Conservation (phyloP, 2,888 invertebrate genomes). For the Drosophila mettleri region DNA sequence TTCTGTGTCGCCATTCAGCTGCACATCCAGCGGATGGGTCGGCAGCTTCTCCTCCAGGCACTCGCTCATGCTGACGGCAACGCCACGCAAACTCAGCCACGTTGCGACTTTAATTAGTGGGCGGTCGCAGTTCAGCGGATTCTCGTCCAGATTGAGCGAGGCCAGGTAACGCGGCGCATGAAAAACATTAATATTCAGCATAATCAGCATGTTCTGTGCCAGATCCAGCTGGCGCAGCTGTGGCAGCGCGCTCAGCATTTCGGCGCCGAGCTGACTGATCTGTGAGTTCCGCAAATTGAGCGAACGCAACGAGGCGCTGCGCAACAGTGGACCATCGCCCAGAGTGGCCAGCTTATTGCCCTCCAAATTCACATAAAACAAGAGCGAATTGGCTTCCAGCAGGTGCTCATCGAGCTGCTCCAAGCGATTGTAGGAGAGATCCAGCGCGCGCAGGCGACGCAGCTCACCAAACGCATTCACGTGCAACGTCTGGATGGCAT, state of each 20-base stretch:
- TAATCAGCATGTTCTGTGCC: constrained; percentile 87
- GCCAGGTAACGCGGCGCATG: constrained; percentile 86
- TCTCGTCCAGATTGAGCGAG: constrained; percentile 86
- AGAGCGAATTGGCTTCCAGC: constrained; percentile 86
- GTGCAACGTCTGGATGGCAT: constrained; percentile 88
- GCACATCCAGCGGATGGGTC: constrained; percentile 26
- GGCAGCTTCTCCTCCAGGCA: constrained; percentile 60
- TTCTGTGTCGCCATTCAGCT: constrained; percentile 4
- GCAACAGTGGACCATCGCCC: constrained; percentile 86
- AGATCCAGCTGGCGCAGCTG: constrained; percentile 87
- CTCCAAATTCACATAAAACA: constrained; percentile 87
- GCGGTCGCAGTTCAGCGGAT: constrained; percentile 87
- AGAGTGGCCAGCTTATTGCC: constrained; percentile 88
- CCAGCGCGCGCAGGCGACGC: constrained; percentile 86
- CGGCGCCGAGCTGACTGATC: constrained; percentile 86
- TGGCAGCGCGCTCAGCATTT: constrained; percentile 86
- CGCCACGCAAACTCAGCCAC: constrained; percentile 63
- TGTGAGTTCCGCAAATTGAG: constrained; percentile 87
- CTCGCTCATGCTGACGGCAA: constrained; percentile 67
- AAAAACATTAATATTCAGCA: constrained; percentile 86
- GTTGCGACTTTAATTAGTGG: constrained; percentile 76
- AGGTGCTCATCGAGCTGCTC: constrained; percentile 86
- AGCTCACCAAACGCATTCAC: constrained; percentile 87
- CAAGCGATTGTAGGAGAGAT: constrained; percentile 88
- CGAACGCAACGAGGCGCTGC: constrained; percentile 86